Evolutionary conservation across 2,113 vertebrate genomes (phyloP).

Genomic region (Gallinago undulata): DNA sequence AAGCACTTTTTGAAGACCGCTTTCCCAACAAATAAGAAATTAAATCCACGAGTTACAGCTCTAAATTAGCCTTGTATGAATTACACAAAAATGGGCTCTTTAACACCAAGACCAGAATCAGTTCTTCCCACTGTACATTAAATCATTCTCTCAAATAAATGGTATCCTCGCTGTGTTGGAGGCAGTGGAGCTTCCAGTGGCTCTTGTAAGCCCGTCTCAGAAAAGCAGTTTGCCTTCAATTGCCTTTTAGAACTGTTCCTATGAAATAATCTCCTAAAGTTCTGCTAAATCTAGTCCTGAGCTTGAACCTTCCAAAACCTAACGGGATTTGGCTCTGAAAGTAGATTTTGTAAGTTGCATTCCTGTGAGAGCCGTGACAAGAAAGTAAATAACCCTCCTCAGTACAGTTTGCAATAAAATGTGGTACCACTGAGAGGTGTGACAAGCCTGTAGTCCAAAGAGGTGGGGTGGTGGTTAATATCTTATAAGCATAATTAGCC

Average conservation of each 20-base stretch:
- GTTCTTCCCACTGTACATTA: neutral
- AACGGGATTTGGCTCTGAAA: neutral
- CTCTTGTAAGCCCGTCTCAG: neutral
- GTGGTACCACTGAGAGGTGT: neutral
- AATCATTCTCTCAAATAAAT: neutral
- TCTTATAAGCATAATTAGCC: slow-evolving; percentile 57
- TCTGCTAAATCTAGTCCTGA: neutral
- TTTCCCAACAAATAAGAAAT: slow-evolving; percentile 1
- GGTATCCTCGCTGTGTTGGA: neutral
- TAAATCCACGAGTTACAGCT: neutral
- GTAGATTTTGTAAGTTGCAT: neutral
- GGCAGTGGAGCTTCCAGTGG: neutral
- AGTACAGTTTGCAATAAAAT: neutral
- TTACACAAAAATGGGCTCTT: neutral
- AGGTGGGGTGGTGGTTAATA: neutral
- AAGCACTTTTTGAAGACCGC: slow-evolving; percentile 19
- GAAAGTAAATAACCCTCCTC: neutral
- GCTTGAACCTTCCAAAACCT: neutral
- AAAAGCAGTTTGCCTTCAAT: neutral
- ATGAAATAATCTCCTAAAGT: neutral
- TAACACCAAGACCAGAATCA: neutral
- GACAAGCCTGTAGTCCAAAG: neutral
- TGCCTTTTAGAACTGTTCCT: neutral
- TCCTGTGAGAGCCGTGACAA: neutral
- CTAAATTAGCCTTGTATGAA: neutral